Evolutionary conservation across 2,797 vertebrate genomes (phyloP), one percentile per base, ranked within the genome.

Genomic region (Cichlasoma orientale): DNA sequence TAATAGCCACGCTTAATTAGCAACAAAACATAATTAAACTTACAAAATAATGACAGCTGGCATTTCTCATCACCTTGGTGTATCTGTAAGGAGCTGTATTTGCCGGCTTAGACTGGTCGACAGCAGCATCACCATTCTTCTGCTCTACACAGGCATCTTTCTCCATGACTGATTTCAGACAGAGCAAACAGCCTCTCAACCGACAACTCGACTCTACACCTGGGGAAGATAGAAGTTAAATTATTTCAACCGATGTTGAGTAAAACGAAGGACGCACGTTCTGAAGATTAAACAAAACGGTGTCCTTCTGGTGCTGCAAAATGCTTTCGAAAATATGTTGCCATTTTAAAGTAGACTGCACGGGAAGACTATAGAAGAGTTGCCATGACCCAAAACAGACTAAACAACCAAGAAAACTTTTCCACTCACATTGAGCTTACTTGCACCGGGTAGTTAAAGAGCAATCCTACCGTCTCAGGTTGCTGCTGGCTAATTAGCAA

Each of bases 51-150:
- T 53, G 1, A 19, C 5, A 41, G 4, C 1, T 13, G 1, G 2
- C 3, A 53, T 7, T 59, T 54, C 2, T 58, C 2, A 27, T 91
- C 74, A 99, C 98, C 97, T 99, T 99, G 5, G 97, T 96, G 88
- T 99, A 99, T 86, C 97, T 96, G 91, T 95, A 97, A 0, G 96
- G 95, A 77, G 93, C 93, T 80, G 90, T 94, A 74, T 88, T 36
- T 69, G 59, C 72, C 52, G 79, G 78, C 47, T 90, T 84, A 25
- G 85, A 72, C 57, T 81, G 56, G 16, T 86, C 87, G 57, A 89
- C 80, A 79, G 93, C 94, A 61, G 93, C 87, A 61, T 96, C 96
- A 53, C 93, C 95, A 58, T 96, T 96, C 89, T 97, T 97, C 81
- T 94, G 84, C 78, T 97, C 90, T 56, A 90, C 58, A 76, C 92